Evolutionary conservation across 1,140 invertebrate species (phyloP).

Genomic region (Neodiprion virginianus): DNA sequence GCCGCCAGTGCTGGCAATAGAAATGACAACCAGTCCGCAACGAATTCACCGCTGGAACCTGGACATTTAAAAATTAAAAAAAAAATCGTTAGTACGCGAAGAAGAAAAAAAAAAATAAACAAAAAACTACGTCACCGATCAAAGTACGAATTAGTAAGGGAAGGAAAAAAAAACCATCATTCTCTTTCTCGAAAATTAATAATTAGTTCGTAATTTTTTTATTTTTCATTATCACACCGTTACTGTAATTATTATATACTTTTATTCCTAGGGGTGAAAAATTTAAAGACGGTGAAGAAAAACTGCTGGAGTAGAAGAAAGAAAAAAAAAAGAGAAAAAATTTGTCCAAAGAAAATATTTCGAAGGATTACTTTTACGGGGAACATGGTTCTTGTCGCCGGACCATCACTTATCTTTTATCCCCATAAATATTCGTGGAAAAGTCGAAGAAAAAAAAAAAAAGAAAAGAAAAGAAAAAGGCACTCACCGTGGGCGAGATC

Average conservation of each 20-base stretch:
- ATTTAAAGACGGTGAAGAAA: too few species aligned
- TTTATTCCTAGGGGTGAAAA: too few species aligned
- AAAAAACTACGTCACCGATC: background rate
- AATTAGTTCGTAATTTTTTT: background rate
- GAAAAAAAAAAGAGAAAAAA: too few species aligned
- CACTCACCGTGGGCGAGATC: conserved; percentile 38
- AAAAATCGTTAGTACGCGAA: background rate
- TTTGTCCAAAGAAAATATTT: too few species aligned
- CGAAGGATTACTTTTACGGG: too few species aligned
- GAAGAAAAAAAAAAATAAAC: background rate
- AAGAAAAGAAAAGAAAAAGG: background rate
- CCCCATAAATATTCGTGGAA: background rate
- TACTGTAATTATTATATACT: too few species aligned
- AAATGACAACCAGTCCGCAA: background rate
- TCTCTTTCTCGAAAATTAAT: background rate
- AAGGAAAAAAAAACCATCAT: background rate
- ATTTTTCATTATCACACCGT: too few species aligned
- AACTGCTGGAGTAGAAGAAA: too few species aligned
- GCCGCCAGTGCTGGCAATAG: background rate
- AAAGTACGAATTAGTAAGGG: background rate
- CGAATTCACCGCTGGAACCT: background rate
- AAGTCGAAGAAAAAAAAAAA: background rate
- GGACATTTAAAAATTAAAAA: background rate
- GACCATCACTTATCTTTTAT: too few species aligned
- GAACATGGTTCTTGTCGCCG: too few species aligned